Conservation (phyloP, 2,888 invertebrate genomes). For the Poecilus cupreus region DNA sequence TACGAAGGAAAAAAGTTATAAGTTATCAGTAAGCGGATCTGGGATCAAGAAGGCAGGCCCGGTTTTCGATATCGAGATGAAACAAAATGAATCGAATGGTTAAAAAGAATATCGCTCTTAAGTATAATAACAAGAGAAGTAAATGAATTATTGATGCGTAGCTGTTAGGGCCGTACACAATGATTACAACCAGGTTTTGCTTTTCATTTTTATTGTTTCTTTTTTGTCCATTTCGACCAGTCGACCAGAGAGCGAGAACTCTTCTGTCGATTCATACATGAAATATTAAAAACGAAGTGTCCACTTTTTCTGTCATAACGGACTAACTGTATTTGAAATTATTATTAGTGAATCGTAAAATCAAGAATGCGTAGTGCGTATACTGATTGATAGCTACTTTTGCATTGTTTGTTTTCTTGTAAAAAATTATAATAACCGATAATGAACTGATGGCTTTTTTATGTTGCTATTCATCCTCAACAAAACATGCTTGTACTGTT, state of each 20-base stretch:
- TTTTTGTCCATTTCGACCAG: background rate
- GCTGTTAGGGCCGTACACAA: conserved; percentile 52
- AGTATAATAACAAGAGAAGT: conserved; percentile 54
- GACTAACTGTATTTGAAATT: conserved; percentile 37
- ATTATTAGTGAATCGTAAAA: conserved; percentile 41
- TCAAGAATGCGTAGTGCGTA: conserved; percentile 5
- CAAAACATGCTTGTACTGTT: conserved; percentile 12
- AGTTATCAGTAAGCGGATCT: conserved; percentile 48
- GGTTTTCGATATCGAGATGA: conserved; percentile 49
- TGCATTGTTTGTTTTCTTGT: conserved; percentile 22
- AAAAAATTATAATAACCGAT: conserved; percentile 38
- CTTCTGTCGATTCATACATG: conserved; percentile 13
- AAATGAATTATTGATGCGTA: conserved; percentile 58
- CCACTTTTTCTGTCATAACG: conserved; percentile 22
- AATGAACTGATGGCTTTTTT: conserved; percentile 28
- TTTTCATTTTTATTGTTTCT: background rate
- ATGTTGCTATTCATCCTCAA: conserved; percentile 21
- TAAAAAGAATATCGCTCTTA: conserved; percentile 52
- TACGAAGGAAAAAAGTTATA: conserved; percentile 27
- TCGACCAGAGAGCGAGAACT: background rate
- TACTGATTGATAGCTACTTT: conserved; percentile 26
- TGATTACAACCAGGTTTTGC: conserved; percentile 28
- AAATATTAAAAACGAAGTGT: conserved; percentile 36
- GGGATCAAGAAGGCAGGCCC: conserved; percentile 21
- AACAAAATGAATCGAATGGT: conserved; percentile 45